These are phyloP conservation scores for Microcebus griseorufus DNA, from an alignment of 2,113 vertebrate genomes.

Conservation along the genomic window DNA sequence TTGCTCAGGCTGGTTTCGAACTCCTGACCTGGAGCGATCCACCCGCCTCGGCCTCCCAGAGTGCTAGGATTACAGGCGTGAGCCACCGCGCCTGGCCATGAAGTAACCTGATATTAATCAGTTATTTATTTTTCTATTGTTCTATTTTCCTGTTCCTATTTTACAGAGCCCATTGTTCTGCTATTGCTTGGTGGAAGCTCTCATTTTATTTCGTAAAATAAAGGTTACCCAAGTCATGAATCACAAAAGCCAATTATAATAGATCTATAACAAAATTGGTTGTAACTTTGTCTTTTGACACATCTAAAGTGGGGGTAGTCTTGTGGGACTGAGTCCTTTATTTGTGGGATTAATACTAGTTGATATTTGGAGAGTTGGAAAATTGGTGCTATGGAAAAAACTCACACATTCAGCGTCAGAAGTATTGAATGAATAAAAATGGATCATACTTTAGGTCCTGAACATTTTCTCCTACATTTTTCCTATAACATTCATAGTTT, in stretches of 20 bases:
- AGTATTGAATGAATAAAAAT: not conserved
- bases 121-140: not conserved
- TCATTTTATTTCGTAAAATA: not conserved
- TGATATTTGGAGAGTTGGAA: not conserved
- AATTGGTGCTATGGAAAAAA: not conserved
- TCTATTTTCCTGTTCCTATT: not conserved
- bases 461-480: not conserved
- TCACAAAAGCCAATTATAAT: not conserved
- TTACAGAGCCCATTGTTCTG: not conserved
- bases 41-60: no score
- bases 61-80: no score
- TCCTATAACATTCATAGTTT: not conserved
- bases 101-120: not conserved
- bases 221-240: not conserved
- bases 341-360: not conserved
- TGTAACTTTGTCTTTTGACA: not conserved
- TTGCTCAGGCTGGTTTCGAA: no score
- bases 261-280: not conserved
- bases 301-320: not conserved
- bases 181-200: not conserved
- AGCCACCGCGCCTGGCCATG: no score
- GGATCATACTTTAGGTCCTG: not conserved
- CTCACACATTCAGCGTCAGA: not conserved
- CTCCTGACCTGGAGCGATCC: no score
- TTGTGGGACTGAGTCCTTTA: not conserved